Conservation (phyloP, 2,888 invertebrate species). For the Temnothorax unifasciatus region DNA sequence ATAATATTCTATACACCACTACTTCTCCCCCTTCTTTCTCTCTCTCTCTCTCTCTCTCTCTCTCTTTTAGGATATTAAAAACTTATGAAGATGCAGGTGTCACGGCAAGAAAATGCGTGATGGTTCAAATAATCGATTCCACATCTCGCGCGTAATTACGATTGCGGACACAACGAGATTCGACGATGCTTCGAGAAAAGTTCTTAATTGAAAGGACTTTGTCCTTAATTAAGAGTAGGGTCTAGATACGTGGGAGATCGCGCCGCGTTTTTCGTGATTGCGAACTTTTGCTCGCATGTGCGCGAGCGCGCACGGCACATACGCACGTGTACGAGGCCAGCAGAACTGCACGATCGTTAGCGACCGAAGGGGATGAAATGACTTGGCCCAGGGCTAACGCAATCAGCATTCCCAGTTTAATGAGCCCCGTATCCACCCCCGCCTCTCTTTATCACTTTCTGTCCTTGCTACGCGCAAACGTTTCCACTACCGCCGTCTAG, state of each 20-base stretch:
- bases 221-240: conserved; percentile 48
- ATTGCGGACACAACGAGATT: conserved; percentile 36
- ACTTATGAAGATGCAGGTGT: background rate
- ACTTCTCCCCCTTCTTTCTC: background rate
- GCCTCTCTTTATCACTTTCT: conserved; percentile 65
- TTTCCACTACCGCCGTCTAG: conserved; percentile 42
- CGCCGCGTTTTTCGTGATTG: conserved; percentile 51
- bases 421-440: conserved; percentile 80
- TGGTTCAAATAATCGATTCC: background rate
- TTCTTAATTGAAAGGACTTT: conserved; percentile 75
- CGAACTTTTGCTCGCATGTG: conserved; percentile 40
- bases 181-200: conserved; percentile 40
- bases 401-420: conserved; percentile 85
- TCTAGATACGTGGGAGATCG: conserved; percentile 40
- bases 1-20: background rate
- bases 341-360: conserved; percentile 79
- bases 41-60: background rate
- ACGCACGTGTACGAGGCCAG: conserved; percentile 60
- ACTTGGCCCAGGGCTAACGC: conserved; percentile 80
- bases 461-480: conserved; percentile 25
- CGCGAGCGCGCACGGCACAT: background rate
- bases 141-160: conserved; percentile 5
- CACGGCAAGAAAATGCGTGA: background rate
- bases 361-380: conserved; percentile 75
- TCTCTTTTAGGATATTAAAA: background rate